Evolutionary conservation across 2,888 invertebrate species (phyloP), one percentile per base, ranked within the genome.

Genomic region (Allygus modestus): DNA sequence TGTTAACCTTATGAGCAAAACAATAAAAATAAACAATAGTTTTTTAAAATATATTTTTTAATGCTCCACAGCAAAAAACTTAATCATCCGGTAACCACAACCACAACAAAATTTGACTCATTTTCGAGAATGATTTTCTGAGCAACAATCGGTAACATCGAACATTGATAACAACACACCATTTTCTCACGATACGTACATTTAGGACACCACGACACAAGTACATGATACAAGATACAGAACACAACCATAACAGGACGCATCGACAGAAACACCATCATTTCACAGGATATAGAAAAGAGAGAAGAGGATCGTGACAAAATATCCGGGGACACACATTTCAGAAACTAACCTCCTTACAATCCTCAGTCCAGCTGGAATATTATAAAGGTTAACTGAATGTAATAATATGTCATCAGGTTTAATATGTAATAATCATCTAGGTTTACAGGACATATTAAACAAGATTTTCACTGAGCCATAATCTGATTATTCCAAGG

Each of bases 321-420:
- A 54, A 28, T 28, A 28, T 26, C 28, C 28, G 23, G 58, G 58
- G 58, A 37, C 46, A 20, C 31, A 65, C 31, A 65, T 65, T 26
- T 65, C 54, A 84, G 84, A 82, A 84, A 86, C 69, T 81, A 37
- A 81, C 69, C 54, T 69, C 37, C 15, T 26, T 33, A 33, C 23
- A 28, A 33, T 73, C 43, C 69, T 54, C 37, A 41, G 75, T 37
- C 65, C 37, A 54, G 65, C 79, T 85, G 54, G 23, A 83, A 79
- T 46, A 23, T 69, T 37, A 71, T 77, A 75, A 5, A 28, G 7
- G 31, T 65, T 65, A 23, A 65, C 65, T 65, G 65, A 28, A 9
- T 65, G 65, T 28, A 31, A 5, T 28, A 65, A 4, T 17, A 17
- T 46, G 46, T 17, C 7, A 46, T 46, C 37, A 37, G 4, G 37